Percentiles rank a stretch among this genome's conserved stretches.
Evolutionary conservation across 2,797 vertebrate genomes (phyloP).

Genomic region (Lithobates sylvaticus): DNA sequence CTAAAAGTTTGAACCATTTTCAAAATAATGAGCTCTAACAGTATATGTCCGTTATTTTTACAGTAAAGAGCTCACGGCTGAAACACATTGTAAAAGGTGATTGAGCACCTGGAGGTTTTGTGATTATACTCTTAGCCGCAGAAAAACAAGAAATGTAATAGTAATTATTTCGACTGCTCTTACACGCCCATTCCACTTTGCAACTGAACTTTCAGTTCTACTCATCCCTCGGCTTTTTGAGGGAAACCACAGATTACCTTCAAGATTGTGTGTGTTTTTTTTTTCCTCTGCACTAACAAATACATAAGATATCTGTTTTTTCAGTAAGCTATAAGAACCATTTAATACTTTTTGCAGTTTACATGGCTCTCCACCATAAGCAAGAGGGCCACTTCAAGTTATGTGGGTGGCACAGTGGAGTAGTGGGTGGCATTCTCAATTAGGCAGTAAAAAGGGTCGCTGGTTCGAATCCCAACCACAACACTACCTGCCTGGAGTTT

Average conservation of each 20-base stretch:
- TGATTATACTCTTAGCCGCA: slow-evolving; percentile 24
- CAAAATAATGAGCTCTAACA: too few species aligned
- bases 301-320: slow-evolving; percentile 26
- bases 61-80: not conserved
- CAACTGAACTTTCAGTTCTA: slow-evolving; percentile 59
- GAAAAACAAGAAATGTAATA: slow-evolving; percentile 23
- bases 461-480: too few species aligned
- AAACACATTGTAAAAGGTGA: slow-evolving; percentile 9
- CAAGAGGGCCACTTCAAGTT: not conserved
- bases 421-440: too few species aligned
- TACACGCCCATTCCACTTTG: slow-evolving; percentile 43
- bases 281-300: not conserved
- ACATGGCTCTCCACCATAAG: too few species aligned
- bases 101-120: slow-evolving; percentile 17
- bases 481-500: too few species aligned
- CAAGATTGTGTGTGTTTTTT: slow-evolving; percentile 12
- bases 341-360: too few species aligned
- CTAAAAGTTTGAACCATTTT: too few species aligned
- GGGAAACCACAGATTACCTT: slow-evolving; percentile 61
- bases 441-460: too few species aligned
- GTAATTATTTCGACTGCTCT: slow-evolving; percentile 40
- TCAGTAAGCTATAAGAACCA: not conserved
- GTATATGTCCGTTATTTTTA: not conserved
- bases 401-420: not conserved
- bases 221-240: slow-evolving; percentile 53